Evolutionary conservation across 2,888 invertebrate genomes (phyloP), one percentile per base, ranked within the genome.

Genomic region (Taenaris catops): DNA sequence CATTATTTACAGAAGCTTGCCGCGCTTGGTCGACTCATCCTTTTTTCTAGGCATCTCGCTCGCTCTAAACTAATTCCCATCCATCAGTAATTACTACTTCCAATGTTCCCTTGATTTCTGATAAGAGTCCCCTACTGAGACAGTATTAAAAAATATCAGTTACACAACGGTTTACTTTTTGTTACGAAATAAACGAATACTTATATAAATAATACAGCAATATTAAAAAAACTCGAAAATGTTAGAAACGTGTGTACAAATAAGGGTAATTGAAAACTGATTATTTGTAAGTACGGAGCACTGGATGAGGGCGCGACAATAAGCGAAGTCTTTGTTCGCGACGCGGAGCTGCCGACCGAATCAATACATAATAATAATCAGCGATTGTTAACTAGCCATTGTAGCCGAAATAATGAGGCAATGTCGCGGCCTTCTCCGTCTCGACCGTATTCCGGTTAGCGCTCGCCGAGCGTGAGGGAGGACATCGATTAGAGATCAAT

Each of bases 1-100:
- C 81, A 65, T 53, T 83, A 83, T 86, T 40, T 86, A 86, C 86
- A 86, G 58, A 86, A 84, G 84, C 86, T 69, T 58, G 63, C 63
- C 59, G 72, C 78, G 70, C 69, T 52, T 51, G 46, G 55, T 60
- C 62, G 57, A 53, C 58, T 48, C 48, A 44, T 44, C 42, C 48
- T 49, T n/a, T 46, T 43, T 52, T 50, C 53, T 38, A 41, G 45
- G 47, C 40, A 34, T 47, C 52, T 52, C 57, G 55, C 58, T 55
- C 56, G 38, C 48, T 51, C 53, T 43, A 51, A 49, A 51, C 40
- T 33, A 17, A 46, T 47, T 52, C 53, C 42, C 47, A 51, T 51
- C 40, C 41, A 50, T 49, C 48, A 41, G 49, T 62, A 55, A 51
- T 47, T 63, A 54, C 58, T 58, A 59, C 49, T 47, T 51, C 49